Evolutionary conservation across 2,113 vertebrate genomes (phyloP).

Genomic region (Solea solea): DNA sequence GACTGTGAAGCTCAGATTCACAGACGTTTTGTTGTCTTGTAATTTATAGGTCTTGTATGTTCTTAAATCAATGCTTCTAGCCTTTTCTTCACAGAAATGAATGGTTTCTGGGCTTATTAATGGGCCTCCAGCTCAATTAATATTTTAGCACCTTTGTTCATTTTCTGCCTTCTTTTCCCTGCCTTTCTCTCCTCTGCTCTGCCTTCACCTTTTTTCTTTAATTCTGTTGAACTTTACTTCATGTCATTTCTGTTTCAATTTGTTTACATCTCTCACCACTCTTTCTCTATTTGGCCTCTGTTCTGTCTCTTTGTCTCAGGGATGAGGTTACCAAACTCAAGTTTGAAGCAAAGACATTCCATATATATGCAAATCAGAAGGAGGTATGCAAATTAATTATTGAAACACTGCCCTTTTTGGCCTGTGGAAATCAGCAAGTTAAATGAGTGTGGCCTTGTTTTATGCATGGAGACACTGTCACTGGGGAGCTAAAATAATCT

Average conservation of each 20-base stretch:
- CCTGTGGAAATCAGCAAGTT: conserved; percentile 20
- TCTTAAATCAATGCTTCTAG: conserved; percentile 25
- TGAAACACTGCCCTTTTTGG: conserved; percentile 14
- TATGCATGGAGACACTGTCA: conserved; percentile 38
- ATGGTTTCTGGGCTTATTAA: conserved; percentile 19
- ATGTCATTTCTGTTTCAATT: background rate
- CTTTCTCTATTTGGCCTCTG: background rate
- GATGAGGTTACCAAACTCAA: conserved; percentile 98
- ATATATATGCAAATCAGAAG: conserved; percentile 96
- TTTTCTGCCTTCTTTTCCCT: conserved; percentile 11
- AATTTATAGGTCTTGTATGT: conserved; percentile 1
- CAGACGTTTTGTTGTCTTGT: conserved; percentile 1
- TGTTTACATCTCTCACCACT: background rate
- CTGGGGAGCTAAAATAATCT: conserved; percentile 3
- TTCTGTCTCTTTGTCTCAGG: conserved; percentile 78
- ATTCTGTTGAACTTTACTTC: background rate
- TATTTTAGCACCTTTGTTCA: conserved; percentile 31
- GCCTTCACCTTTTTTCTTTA: background rate
- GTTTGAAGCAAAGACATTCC: conserved; percentile 99
- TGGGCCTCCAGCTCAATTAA: conserved; percentile 29
- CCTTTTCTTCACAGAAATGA: conserved; percentile 7
- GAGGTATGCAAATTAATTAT: conserved; percentile 86
- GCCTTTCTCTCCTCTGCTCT: background rate
- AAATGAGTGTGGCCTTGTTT: conserved; percentile 33
- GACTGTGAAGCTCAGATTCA: background rate